These are phyloP conservation scores for Alaudala cheleensis DNA, from an alignment of 2,113 vertebrate genomes.

Conservation along the genomic window DNA sequence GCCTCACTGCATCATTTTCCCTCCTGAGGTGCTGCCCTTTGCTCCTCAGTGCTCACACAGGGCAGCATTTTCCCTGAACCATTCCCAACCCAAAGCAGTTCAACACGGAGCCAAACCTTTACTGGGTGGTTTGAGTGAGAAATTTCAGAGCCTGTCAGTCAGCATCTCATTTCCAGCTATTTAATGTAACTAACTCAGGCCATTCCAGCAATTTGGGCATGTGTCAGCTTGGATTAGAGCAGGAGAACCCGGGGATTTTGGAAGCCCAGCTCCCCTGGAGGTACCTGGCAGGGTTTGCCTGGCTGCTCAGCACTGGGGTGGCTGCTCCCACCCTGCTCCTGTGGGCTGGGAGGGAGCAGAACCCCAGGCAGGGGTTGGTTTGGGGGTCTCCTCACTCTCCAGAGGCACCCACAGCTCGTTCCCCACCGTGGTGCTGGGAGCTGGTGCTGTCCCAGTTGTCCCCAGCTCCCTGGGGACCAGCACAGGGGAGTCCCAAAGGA, in stretches of 20 bases:
- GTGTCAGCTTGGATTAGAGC: conserved; percentile 60
- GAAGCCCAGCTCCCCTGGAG: background rate
- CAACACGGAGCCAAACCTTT: background rate
- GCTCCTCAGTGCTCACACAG: background rate
- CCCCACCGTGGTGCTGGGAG: background rate
- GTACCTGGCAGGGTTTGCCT: background rate
- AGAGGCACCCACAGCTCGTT: background rate
- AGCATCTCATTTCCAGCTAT: background rate
- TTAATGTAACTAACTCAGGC: background rate
- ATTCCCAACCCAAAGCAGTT: background rate
- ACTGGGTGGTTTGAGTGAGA: background rate
- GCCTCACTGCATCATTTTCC: background rate
- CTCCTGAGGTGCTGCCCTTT: background rate
- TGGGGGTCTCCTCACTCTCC: rapidly evolving
- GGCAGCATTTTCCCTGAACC: background rate
- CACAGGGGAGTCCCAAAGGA: background rate
- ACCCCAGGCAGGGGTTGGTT: background rate
- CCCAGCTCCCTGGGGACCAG: background rate
- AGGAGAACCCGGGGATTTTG: background rate
- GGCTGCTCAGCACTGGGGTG: background rate
- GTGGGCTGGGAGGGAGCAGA: rapidly evolving
- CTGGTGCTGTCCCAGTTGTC: rapidly evolving
- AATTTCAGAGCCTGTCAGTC: background rate
- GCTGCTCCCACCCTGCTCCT: background rate
- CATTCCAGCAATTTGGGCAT: conserved; percentile 52